Conservation (phyloP, 2,888 invertebrate species). For the Entomobrya proxima region DNA sequence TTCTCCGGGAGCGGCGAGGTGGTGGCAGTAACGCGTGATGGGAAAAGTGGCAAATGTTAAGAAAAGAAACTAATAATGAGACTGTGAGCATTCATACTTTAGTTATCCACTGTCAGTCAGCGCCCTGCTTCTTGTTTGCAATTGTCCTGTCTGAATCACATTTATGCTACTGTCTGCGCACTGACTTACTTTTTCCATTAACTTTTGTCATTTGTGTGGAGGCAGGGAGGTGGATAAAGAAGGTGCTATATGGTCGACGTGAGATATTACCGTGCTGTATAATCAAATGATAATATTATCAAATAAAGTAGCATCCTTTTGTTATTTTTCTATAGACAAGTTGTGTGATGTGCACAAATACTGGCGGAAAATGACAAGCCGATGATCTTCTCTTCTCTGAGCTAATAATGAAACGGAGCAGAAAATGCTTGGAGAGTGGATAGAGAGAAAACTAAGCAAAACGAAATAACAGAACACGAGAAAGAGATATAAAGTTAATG, state of each 20-base stretch:
- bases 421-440: background rate
- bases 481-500: background rate
- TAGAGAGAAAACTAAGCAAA: background rate
- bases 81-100: too few relatives aligned
- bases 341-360: background rate
- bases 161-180: too few relatives aligned
- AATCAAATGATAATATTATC: too few relatives aligned
- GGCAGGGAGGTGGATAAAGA: background rate
- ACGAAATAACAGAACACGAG: background rate
- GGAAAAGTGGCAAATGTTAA: background rate
- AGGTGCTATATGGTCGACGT: too few relatives aligned
- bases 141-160: too few relatives aligned
- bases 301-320: too few relatives aligned
- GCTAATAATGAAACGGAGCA: background rate
- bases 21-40: background rate
- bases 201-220: background rate
- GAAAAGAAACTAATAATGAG: background rate
- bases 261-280: too few relatives aligned
- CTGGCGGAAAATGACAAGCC: background rate
- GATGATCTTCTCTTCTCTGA: background rate
- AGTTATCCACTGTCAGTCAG: too few relatives aligned
- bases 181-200: background rate
- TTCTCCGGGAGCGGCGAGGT: background rate
- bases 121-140: too few relatives aligned
- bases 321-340: too few relatives aligned